Evolutionary conservation across 2,113 vertebrate species (phyloP).

Genomic region (Poeciliopsis occidentalis): DNA sequence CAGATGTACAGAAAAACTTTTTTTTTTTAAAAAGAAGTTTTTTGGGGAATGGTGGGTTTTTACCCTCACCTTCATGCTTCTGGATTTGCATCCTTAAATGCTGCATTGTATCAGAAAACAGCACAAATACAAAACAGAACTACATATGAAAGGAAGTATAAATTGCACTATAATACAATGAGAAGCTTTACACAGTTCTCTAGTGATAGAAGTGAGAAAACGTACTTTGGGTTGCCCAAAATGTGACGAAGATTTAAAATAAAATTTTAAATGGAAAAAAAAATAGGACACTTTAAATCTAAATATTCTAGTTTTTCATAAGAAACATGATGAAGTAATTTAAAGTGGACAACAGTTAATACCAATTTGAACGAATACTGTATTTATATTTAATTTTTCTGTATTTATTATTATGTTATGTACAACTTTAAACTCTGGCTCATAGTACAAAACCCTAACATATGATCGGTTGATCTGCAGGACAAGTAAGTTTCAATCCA

Average conservation of each 20-base stretch:
- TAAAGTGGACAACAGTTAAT: background rate
- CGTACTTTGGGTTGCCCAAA: background rate
- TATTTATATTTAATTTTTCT: background rate
- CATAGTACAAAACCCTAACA: background rate
- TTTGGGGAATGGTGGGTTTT: background rate
- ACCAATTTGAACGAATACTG: background rate
- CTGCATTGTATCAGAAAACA: background rate
- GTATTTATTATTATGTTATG: background rate
- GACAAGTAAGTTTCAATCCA: background rate
- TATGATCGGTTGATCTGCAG: background rate
- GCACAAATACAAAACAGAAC: background rate
- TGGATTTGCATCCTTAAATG: background rate
- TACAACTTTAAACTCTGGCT: too few species aligned
- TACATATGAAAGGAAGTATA: background rate
- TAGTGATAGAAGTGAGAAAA: background rate
- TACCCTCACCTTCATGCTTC: constrained; percentile 3
- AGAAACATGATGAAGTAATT: background rate
- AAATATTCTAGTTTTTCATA: background rate
- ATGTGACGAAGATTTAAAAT: too few species aligned
- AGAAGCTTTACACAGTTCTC: background rate
- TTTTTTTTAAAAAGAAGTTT: background rate
- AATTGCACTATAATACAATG: background rate
- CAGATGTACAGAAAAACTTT: constrained; percentile 7
- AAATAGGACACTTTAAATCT: background rate
- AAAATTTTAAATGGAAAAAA: background rate